Conservation (phyloP, 2,888 invertebrate genomes). For the Limnephilus marmoratus region DNA sequence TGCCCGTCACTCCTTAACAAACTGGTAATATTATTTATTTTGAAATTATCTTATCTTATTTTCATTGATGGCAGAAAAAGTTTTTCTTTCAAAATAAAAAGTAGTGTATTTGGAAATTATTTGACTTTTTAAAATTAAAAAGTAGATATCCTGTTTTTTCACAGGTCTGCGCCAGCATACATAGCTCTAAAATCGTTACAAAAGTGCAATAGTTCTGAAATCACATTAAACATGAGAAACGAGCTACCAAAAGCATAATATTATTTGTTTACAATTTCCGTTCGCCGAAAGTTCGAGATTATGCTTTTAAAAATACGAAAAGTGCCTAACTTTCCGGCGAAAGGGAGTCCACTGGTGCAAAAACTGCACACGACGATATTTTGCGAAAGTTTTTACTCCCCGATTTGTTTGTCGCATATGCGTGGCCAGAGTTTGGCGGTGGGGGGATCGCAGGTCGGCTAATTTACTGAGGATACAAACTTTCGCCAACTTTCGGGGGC, state of each 20-base stretch:
- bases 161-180: too few species aligned
- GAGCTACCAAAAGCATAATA: neutral
- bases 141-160: too few species aligned
- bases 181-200: too few species aligned
- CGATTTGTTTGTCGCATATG: slow-evolving; percentile 58
- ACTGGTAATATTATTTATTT: too few species aligned
- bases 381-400: slow-evolving; percentile 6
- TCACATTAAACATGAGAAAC: neutral
- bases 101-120: too few species aligned
- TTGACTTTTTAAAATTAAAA: too few species aligned
- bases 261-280: neutral
- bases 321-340: neutral
- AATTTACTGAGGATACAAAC: slow-evolving; percentile 54
- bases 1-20: too few species aligned
- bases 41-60: too few species aligned
- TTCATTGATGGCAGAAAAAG: too few species aligned
- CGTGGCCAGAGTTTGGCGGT: slow-evolving; percentile 33
- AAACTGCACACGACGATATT: slow-evolving; percentile 41
- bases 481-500: slow-evolving; percentile 36
- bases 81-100: too few species aligned
- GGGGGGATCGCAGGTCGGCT: slow-evolving; percentile 49
- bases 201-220: neutral
- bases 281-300: neutral
- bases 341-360: slow-evolving; percentile 19
- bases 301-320: neutral